phyloP scores from a whole-genome alignment of 1,140 invertebrate species.

The Oreohelix idahoensis region DNA sequence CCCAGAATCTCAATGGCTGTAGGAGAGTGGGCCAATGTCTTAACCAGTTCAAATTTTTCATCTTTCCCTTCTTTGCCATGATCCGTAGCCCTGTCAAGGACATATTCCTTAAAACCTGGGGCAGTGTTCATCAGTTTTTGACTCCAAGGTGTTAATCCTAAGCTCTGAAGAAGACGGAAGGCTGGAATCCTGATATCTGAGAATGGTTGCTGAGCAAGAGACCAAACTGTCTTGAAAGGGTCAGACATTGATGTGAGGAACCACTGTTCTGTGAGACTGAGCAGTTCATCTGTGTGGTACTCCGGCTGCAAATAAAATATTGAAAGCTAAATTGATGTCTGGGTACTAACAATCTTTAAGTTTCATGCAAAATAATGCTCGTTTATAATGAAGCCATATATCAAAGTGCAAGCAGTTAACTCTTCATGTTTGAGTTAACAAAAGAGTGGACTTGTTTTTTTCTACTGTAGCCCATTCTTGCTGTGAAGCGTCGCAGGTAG shows the following conservation, averaged over 20 bases:
- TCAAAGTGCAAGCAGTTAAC: no score
- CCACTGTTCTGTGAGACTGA: constrained; percentile 77
- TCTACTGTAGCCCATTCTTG: no score
- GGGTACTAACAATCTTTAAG: no score
- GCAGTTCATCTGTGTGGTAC: constrained; percentile 72
- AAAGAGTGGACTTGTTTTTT: no score
- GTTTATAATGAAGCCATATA: no score
- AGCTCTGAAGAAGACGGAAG: constrained; percentile 74
- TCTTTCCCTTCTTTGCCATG: constrained; percentile 80
- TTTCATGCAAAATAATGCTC: no score
- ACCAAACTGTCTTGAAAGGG: constrained; percentile 76
- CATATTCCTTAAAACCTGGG: constrained; percentile 83
- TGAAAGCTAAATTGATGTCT: no score
- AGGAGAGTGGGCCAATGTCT: constrained; percentile 76
- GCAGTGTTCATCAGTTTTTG: constrained; percentile 77
- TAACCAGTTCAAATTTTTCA: constrained; percentile 82
- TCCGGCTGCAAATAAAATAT: constrained; percentile 55
- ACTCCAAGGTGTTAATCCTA: constrained; percentile 79
- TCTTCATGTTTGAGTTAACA: no score
- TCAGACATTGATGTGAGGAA: constrained; percentile 75
- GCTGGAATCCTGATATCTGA: constrained; percentile 76
- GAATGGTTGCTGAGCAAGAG: constrained; percentile 79
- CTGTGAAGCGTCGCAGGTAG: no score
- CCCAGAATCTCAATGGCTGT: constrained; percentile 79
- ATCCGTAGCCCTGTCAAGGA: constrained; percentile 82